Percentiles rank a stretch among this genome's conserved stretches.
Conservation (phyloP, 2,888 invertebrate species). For the Vesta saturnalis region DNA sequence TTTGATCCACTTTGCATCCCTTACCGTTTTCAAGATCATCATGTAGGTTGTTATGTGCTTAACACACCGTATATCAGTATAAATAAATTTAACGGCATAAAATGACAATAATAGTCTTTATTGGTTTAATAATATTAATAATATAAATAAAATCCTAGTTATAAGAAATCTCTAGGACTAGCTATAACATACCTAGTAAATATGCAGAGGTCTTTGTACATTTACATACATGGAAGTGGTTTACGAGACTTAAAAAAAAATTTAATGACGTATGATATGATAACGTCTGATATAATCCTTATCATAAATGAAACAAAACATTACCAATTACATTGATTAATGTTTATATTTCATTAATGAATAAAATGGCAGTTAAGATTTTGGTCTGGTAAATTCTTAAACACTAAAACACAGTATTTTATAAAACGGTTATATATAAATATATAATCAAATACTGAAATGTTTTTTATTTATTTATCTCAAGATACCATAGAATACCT, state of each 20-base stretch:
- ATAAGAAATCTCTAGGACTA: conserved; percentile 58
- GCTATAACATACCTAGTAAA: conserved; percentile 60
- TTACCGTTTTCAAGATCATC: no score
- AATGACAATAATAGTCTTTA: conserved; percentile 49
- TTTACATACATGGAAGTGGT: conserved; percentile 59
- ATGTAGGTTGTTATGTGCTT: no score
- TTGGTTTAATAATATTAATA: conserved; percentile 50
- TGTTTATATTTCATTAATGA: conserved; percentile 20
- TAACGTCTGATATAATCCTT: conserved; percentile 28
- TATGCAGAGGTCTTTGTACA: conserved; percentile 59
- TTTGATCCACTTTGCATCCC: no score
- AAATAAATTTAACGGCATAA: neutral
- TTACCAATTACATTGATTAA: conserved; percentile 11
- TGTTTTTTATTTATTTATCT: conserved; percentile 22
- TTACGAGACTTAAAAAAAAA: conserved; percentile 33
- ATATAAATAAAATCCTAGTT: conserved; percentile 60
- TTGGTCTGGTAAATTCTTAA: conserved; percentile 40
- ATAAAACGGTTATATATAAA: conserved; percentile 28
- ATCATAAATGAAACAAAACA: neutral
- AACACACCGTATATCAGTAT: no score
- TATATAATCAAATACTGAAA: conserved; percentile 37
- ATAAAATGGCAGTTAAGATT: conserved; percentile 40
- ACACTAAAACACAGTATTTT: conserved; percentile 32
- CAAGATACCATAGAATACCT: conserved; percentile 25
- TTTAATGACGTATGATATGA: conserved; percentile 37